Percentiles rank a stretch among this genome's conserved stretches.
Conservation (phyloP, 2,888 invertebrate genomes). For the Endotricha flammealis region DNA sequence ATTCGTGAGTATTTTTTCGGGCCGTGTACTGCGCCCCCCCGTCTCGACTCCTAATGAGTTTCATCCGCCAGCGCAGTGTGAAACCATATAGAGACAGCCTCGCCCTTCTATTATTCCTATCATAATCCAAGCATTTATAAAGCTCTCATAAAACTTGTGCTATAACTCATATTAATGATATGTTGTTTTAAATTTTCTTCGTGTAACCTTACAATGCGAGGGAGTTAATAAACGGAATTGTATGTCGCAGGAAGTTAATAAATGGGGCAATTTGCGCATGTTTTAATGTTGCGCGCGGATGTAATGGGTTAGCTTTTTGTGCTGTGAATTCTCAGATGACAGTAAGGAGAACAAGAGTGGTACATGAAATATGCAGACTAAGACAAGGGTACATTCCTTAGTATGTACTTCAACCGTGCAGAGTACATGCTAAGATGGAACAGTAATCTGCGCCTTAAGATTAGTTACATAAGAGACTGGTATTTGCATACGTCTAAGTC, state of each 20-base stretch:
- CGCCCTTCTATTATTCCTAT: slow-evolving; percentile 31
- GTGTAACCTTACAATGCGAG: slow-evolving; percentile 17
- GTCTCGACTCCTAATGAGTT: slow-evolving; percentile 28
- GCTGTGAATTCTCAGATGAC: slow-evolving; percentile 12
- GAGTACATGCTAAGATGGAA: no score
- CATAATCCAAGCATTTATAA: slow-evolving; percentile 38
- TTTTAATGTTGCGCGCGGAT: slow-evolving; percentile 16
- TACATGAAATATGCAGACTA: slow-evolving; percentile 5
- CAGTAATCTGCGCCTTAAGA: no score
- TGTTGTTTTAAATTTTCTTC: slow-evolving; percentile 36
- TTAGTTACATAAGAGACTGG: no score
- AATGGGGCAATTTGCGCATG: slow-evolving; percentile 26
- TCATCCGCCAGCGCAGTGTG: slow-evolving; percentile 21
- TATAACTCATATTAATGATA: slow-evolving; percentile 36
- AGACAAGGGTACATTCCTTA: slow-evolving; percentile 17
- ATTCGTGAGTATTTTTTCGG: slow-evolving; percentile 18
- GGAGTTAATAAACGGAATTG: slow-evolving; percentile 30
- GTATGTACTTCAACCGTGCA: no score
- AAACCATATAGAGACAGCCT: slow-evolving; percentile 24
- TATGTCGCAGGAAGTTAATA: slow-evolving; percentile 28
- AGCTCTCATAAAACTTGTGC: slow-evolving; percentile 29
- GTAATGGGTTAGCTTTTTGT: slow-evolving; percentile 27
- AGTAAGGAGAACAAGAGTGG: not conserved
- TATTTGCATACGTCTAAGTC: no score
- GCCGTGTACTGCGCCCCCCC: slow-evolving; percentile 3